A percentile compares a stretch with the other conserved stretches of the same genome.
These are phyloP conservation scores for Andrena bucephala DNA, from an alignment of 2,888 invertebrate species.

Conservation along the genomic window DNA sequence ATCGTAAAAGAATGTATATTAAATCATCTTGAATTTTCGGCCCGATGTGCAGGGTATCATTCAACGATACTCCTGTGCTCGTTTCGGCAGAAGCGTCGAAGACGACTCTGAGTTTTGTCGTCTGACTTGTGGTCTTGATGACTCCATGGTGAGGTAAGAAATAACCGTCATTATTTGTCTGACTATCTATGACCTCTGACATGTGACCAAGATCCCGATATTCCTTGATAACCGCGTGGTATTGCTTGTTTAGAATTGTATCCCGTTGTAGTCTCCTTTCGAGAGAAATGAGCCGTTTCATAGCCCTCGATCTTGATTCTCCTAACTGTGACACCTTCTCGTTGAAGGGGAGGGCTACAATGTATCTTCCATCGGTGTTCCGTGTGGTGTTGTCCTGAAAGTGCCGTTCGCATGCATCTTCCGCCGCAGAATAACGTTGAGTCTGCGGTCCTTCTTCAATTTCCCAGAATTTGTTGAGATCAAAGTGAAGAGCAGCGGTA, in stretches of 20 bases:
- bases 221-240: too few species aligned
- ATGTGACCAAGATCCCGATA: conserved; percentile 16
- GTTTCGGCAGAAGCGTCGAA: neutral
- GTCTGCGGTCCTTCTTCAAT: neutral
- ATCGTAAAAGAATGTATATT: neutral
- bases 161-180: neutral
- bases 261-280: too few species aligned
- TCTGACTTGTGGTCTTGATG: neutral
- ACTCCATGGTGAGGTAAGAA: conserved; percentile 20
- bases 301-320: neutral
- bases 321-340: neutral
- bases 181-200: neutral
- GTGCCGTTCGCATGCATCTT: conserved; percentile 11
- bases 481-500: neutral
- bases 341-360: neutral
- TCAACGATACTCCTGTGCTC: neutral
- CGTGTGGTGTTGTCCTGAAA: neutral
- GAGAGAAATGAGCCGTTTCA: too few species aligned
- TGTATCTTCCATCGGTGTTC: neutral
- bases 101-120: conserved; percentile 15
- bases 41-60: conserved; percentile 13
- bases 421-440: neutral
- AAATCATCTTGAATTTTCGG: conserved; percentile 27
- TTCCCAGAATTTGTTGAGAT: conserved; percentile 11
- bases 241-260: neutral